A percentile compares a stretch with the other conserved stretches of the same genome.
Evolutionary conservation across 2,888 invertebrate species (phyloP).

Genomic region (Pachycephus smyrnensis): DNA sequence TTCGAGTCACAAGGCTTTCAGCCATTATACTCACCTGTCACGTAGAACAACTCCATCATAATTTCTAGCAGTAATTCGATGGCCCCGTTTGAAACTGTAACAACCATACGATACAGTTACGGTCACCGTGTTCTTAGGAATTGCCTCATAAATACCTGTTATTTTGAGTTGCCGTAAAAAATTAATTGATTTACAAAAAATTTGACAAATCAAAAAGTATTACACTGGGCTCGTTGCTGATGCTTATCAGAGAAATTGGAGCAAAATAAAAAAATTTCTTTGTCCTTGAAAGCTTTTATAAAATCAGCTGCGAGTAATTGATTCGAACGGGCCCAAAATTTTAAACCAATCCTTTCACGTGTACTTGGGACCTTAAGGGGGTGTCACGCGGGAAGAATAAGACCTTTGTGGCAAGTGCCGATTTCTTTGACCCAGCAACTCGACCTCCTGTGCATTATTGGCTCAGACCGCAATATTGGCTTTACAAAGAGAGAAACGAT

Average conservation of each 20-base stretch:
- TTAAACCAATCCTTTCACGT: slow-evolving; percentile 19
- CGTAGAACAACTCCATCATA: background rate
- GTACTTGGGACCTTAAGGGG: slow-evolving; percentile 12
- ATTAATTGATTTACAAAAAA: background rate
- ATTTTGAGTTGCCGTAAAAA: background rate
- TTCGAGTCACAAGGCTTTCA: background rate
- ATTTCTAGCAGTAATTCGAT: background rate
- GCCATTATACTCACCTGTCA: background rate
- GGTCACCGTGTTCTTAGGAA: background rate
- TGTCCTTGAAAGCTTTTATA: background rate
- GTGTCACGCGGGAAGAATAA: slow-evolving; percentile 32
- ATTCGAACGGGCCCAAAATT: slow-evolving; percentile 26
- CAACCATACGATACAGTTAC: background rate
- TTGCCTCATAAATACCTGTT: background rate
- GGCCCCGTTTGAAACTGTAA: background rate
- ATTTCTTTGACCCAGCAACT: slow-evolving; percentile 14
- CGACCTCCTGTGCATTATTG: background rate
- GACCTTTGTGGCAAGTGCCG: slow-evolving; percentile 32
- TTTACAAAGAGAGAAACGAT: background rate
- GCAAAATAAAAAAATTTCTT: too few relatives aligned
- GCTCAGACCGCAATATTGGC: background rate
- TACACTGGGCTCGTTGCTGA: too few relatives aligned
- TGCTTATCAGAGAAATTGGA: too few relatives aligned
- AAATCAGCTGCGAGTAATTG: slow-evolving; percentile 9
- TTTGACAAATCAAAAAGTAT: accelerated